A percentile compares a stretch with the other conserved stretches of the same genome.
Conservation (phyloP, 1,140 invertebrate species). For the Pollicipes pollicipes region DNA sequence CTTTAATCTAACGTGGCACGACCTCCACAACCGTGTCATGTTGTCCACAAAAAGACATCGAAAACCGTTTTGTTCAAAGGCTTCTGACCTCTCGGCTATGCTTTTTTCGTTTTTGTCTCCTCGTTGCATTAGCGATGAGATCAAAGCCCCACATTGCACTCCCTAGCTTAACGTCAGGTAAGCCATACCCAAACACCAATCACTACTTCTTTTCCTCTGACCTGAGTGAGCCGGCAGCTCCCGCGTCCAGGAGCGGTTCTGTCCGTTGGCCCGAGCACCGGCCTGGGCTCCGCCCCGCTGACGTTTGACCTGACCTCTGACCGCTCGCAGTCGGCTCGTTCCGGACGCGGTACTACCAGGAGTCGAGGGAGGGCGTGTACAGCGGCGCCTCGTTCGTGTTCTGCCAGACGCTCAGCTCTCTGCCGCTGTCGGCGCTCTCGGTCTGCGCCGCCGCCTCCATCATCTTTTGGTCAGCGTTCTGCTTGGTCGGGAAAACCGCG, state of each 20-base stretch:
- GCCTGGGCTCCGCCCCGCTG: background rate
- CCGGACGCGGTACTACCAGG: slow-evolving; percentile 75
- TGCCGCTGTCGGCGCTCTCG: slow-evolving; percentile 59
- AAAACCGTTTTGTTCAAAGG: too few species aligned
- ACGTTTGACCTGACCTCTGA: too few species aligned
- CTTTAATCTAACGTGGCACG: too few species aligned
- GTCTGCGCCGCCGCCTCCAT: slow-evolving; percentile 44
- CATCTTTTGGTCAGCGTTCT: slow-evolving; percentile 55
- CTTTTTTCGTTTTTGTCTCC: too few species aligned
- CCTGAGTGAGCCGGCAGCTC: background rate
- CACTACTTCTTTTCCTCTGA: background rate
- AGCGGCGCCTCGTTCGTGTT: slow-evolving; percentile 62
- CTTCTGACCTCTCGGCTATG: too few species aligned
- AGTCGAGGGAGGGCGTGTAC: slow-evolving; percentile 68
- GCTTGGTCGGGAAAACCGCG: too few species aligned
- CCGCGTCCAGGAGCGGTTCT: background rate
- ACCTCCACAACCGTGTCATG: too few species aligned
- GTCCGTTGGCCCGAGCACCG: background rate
- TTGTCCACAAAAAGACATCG: too few species aligned
- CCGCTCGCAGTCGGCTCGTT: slow-evolving; percentile 50
- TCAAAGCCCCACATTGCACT: background rate
- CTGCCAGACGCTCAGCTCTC: slow-evolving; percentile 53
- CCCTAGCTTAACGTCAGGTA: too few species aligned
- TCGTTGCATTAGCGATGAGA: too few species aligned
- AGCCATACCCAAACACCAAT: too few species aligned